These are phyloP conservation scores for Orchesella cincta DNA, from an alignment of 1,140 invertebrate genomes.

Conservation along the genomic window DNA sequence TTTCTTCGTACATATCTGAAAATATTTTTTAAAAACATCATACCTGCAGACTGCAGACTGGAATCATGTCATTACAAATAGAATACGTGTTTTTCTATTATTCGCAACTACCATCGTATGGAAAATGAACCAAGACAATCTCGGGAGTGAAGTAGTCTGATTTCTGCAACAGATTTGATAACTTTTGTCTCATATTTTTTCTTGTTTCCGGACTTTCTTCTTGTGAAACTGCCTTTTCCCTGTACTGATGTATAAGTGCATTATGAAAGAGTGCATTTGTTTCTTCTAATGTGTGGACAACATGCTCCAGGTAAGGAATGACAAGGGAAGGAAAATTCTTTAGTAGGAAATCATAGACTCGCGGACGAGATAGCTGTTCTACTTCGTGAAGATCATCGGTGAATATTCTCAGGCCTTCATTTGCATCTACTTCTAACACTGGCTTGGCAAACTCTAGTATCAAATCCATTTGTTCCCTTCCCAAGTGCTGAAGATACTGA, in stretches of 20 bases:
- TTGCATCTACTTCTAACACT: constrained; percentile 81
- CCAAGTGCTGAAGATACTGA: constrained; percentile 88
- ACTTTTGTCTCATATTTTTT: constrained; percentile 70
- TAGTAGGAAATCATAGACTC: constrained; percentile 84
- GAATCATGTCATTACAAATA: constrained; percentile 27
- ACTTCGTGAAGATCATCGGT: constrained; percentile 88
- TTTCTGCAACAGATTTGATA: constrained; percentile 79
- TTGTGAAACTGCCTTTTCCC: constrained; percentile 62
- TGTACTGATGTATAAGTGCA: constrained; percentile 81
- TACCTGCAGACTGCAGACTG: not conserved
- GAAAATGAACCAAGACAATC: constrained; percentile 83
- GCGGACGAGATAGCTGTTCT: constrained; percentile 81
- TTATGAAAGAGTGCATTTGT: constrained; percentile 85
- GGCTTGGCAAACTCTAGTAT: constrained; percentile 95
- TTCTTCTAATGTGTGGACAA: constrained; percentile 87
- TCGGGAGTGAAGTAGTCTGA: constrained; percentile 84
- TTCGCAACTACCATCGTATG: constrained; percentile 70
- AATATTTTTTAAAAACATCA: constrained; percentile 41
- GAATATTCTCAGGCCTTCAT: constrained; percentile 91
- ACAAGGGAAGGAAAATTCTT: constrained; percentile 77
- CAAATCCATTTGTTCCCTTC: constrained; percentile 79
- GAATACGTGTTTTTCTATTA: constrained; percentile 23
- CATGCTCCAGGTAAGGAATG: constrained; percentile 91
- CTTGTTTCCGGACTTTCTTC: constrained; percentile 63
- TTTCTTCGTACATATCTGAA: constrained; percentile 80